A percentile compares a stretch with the other conserved stretches of the same genome.
Conservation (phyloP, 2,888 invertebrate species). For the Notodonta ziczac region DNA sequence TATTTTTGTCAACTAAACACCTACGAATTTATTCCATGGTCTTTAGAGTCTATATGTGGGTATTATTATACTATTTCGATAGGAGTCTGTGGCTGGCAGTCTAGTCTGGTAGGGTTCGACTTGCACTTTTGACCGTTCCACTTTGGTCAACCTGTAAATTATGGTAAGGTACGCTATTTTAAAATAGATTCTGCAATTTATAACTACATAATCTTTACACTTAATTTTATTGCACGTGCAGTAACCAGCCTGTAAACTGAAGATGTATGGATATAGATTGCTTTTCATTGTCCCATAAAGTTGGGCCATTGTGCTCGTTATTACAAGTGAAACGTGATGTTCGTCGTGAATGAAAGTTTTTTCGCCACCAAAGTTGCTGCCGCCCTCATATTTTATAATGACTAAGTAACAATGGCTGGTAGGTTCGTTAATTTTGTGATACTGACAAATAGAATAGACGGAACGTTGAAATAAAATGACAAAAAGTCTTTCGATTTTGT, state of each 20-base stretch:
- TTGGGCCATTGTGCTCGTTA: conserved; percentile 36
- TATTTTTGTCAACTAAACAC: too few relatives aligned
- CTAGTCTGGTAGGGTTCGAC: too few relatives aligned
- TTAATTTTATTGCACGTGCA: neutral
- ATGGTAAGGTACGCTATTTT: too few relatives aligned
- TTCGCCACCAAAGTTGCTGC: conserved; percentile 18
- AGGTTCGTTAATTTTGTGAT: conserved; percentile 12
- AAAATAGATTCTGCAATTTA: too few relatives aligned
- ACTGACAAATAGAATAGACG: neutral
- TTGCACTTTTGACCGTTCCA: too few relatives aligned
- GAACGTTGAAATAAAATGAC: neutral
- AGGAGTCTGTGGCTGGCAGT: too few relatives aligned
- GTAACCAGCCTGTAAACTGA: neutral
- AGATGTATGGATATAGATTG: conserved; percentile 16
- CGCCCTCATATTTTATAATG: conserved; percentile 22
- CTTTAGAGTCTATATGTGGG: too few relatives aligned
- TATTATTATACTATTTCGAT: too few relatives aligned
- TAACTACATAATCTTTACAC: too few relatives aligned
- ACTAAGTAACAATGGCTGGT: conserved; percentile 25
- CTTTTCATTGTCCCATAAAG: conserved; percentile 37
- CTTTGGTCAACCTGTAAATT: too few relatives aligned
- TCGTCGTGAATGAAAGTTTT: conserved; percentile 32
- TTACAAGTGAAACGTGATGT: conserved; percentile 34
- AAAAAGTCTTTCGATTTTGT: neutral
- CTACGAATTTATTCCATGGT: too few relatives aligned